Base-by-base conservation (phyloP, 2,797 vertebrate species). In the Phataginus tetradactyla region DNA sequence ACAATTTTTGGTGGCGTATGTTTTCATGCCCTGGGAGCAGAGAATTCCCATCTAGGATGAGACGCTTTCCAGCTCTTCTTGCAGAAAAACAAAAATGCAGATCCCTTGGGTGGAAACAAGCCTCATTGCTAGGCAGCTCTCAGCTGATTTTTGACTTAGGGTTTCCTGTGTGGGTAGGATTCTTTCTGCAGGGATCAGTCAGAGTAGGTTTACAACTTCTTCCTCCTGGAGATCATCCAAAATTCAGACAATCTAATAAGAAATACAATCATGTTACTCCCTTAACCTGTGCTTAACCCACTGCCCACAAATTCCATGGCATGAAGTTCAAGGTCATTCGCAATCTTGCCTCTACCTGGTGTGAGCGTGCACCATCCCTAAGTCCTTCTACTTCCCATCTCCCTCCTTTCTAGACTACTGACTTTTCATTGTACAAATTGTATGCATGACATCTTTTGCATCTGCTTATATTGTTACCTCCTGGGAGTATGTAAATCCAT, bases 191-290 rank as follows among this genome's bases (percentile, higher is more conserved):
- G 11, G n/a, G 9, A 11, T 23, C 72, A 69, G 39, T 55, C 14
- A 14, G 32, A 53, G 32, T 71, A 55, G 27, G 37, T 18, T 71
- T 17, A 74, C 1, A 27, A 6, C 66, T 39, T 92, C 59, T 86
- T 92, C 34, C 45, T 23, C 32, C 18, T 87, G 49, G 59, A 81
- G 23, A 59, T n/a, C 18, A 85, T 63, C 25, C 45, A 80, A 88
- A 95, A 64, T 75, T 88, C 32, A 51, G n/a, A 49, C 3, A 64
- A 17, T 27, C 23, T n/a, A 34, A 27, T 1, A 59, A 53, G 37
- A 86, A 68, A n/a, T 57, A 14, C 0, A 42, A 23, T 42, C 12
- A 39, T 7, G 3, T 34, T 6, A 51, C 2, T 7, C 15, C 14
- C 37, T 74, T 90, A 27, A 18, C 18, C 6, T n/a, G 0, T 53